phyloP scores from a whole-genome alignment of 2,888 invertebrate species.

The Morpho helenor region DNA sequence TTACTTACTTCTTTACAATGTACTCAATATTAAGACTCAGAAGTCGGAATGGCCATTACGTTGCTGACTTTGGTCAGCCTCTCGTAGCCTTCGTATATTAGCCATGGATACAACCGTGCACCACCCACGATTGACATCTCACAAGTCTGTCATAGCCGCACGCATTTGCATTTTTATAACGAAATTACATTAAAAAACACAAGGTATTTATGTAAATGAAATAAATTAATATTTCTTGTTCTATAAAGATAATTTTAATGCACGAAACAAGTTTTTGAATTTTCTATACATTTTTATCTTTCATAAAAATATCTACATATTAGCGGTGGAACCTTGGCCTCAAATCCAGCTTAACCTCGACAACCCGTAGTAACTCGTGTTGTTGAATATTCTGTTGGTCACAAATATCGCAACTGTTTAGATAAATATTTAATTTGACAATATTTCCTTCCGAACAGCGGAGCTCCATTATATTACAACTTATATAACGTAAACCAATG shows the following conservation, averaged over 20 bases:
- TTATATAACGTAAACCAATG: no score
- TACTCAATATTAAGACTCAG: no score
- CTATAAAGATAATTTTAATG: constrained; percentile 9
- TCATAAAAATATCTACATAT: constrained; percentile 61
- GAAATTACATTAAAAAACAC: constrained; percentile 10
- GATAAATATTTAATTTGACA: constrained; percentile 37
- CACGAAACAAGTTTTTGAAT: constrained; percentile 32
- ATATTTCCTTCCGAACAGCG: constrained; percentile 27
- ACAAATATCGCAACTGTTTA: constrained; percentile 61
- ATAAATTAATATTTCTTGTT: constrained; percentile 6
- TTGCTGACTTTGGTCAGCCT: no score
- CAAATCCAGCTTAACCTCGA: constrained; percentile 64
- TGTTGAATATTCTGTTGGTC: constrained; percentile 62
- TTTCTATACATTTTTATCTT: constrained; percentile 48
- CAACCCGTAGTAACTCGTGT: constrained; percentile 41
- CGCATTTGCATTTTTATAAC: constrained; percentile 8
- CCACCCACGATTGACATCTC: not conserved
- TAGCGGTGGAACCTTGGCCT: constrained; percentile 70
- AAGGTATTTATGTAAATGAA: constrained; percentile 7
- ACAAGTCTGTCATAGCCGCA: constrained; percentile 2
- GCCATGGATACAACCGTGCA: no score
- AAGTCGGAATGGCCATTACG: no score
- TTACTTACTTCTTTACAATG: no score
- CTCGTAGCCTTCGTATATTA: no score
- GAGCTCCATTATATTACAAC: no score